Evolutionary conservation across 2,113 vertebrate genomes (phyloP).

Genomic region (Xiphias gladius): DNA sequence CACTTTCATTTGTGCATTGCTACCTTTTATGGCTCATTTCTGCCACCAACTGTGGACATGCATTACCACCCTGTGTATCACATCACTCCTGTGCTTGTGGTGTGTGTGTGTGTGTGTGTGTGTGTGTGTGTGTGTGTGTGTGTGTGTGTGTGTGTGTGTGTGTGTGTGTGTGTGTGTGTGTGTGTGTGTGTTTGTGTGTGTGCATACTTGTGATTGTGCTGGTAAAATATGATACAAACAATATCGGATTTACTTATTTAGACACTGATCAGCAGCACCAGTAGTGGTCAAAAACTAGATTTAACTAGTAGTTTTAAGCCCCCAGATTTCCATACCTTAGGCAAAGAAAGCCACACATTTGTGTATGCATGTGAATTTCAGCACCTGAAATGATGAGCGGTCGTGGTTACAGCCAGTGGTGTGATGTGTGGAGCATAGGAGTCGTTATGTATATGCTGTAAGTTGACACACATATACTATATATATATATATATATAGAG

Average conservation of each 20-base stretch:
- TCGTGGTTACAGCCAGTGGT: slow-evolving; percentile 90
- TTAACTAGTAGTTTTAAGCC: background rate
- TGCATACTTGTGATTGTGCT: background rate
- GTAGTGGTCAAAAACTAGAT: slow-evolving; percentile 8
- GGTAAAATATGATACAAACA: background rate
- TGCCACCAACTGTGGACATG: slow-evolving; percentile 1
- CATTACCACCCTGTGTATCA: background rate
- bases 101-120: background rate
- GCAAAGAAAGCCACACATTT: slow-evolving; percentile 8
- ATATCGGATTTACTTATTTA: background rate
- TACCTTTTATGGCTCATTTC: slow-evolving; percentile 32
- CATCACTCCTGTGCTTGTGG: background rate
- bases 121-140: background rate
- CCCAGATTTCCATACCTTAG: background rate
- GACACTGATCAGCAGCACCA: background rate
- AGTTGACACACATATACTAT: slow-evolving; percentile 72
- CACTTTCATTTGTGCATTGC: background rate
- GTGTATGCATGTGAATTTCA: slow-evolving; percentile 84
- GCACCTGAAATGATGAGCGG: slow-evolving; percentile 92
- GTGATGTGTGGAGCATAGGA: slow-evolving; percentile 93
- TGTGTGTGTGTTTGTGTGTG: too few relatives aligned
- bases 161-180: background rate
- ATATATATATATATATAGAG: background rate
- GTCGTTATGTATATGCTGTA: slow-evolving; percentile 95
- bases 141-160: background rate